These are phyloP conservation scores for Drosophila macrospina DNA, from an alignment of 2,888 invertebrate species.

Conservation along the genomic window DNA sequence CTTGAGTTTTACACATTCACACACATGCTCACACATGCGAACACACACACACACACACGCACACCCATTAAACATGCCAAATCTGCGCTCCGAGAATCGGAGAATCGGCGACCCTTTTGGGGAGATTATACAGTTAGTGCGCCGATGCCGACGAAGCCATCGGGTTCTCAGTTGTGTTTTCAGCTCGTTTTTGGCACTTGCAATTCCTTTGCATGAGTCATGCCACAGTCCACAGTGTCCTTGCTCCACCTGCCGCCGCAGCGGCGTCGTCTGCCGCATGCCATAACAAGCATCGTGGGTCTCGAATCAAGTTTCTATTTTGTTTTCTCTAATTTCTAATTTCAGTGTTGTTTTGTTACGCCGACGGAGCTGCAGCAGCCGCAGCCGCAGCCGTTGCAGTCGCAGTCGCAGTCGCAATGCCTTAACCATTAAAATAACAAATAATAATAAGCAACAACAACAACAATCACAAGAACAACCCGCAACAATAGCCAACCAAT, in stretches of 20 bases:
- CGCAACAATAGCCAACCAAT: conserved; percentile 22
- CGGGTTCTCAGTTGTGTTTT: conserved; percentile 30
- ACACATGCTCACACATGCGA: neutral
- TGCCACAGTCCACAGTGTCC: conserved; percentile 40
- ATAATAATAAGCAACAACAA: conserved; percentile 18
- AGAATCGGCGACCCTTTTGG: conserved; percentile 7
- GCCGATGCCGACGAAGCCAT: conserved; percentile 65
- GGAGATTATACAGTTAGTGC: conserved; percentile 37
- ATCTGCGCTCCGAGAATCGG: conserved; percentile 16
- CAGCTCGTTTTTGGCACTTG: conserved; percentile 50
- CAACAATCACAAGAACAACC: conserved; percentile 29
- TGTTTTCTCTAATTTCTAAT: conserved; percentile 16
- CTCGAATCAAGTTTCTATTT: conserved; percentile 26
- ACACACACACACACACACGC: neutral
- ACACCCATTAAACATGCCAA: neutral
- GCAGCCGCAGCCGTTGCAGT: conserved; percentile 30
- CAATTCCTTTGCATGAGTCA: conserved; percentile 65
- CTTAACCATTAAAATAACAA: conserved; percentile 23
- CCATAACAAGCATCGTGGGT: no score
- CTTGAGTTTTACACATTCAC: conserved; percentile 30
- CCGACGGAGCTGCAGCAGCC: conserved; percentile 70
- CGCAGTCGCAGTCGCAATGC: conserved; percentile 29
- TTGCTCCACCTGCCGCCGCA: conserved; percentile 53
- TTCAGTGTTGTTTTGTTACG: conserved; percentile 73
- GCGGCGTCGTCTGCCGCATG: neutral